These are phyloP conservation scores for Megaceryle torquata DNA, from an alignment of 2,113 vertebrate genomes.

Conservation along the genomic window DNA sequence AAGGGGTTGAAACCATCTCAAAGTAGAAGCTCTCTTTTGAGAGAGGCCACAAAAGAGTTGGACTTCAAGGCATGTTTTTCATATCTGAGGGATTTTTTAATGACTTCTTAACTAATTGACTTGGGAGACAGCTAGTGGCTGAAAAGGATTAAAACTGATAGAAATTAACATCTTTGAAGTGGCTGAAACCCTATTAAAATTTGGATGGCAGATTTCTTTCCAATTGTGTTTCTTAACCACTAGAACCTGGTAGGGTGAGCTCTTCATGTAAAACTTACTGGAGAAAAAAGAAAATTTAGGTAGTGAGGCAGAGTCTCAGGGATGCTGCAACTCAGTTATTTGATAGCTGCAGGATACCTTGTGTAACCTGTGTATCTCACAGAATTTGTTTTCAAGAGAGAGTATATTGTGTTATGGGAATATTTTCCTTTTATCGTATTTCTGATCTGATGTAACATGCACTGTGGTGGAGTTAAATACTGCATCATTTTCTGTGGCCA, in stretches of 20 bases:
- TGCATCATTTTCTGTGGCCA: neutral
- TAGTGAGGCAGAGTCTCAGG: neutral
- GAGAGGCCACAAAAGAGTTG: neutral
- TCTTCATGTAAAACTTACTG: conserved; percentile 34
- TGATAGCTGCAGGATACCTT: neutral
- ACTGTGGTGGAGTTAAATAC: neutral
- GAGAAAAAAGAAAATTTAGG: neutral
- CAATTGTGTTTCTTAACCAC: conserved; percentile 61
- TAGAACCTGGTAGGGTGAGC: conserved; percentile 42
- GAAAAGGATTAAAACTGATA: conserved; percentile 68
- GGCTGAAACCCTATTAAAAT: conserved; percentile 68
- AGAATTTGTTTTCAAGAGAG: neutral
- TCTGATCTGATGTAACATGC: neutral
- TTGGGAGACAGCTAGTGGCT: conserved; percentile 64
- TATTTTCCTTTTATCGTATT: conserved; percentile 16
- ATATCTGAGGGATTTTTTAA: conserved; percentile 61
- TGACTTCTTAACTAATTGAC: conserved; percentile 72
- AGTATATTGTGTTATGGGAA: neutral
- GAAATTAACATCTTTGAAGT: conserved; percentile 70
- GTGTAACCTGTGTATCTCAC: neutral
- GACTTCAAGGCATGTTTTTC: conserved; percentile 48
- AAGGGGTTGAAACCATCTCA: neutral
- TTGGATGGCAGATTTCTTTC: conserved; percentile 49
- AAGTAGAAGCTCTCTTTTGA: neutral
- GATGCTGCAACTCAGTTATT: neutral